Percentiles rank a stretch among this genome's conserved stretches.
Evolutionary conservation across 2,888 invertebrate genomes (phyloP).

Genomic region (Archaeoteleia sp.): DNA sequence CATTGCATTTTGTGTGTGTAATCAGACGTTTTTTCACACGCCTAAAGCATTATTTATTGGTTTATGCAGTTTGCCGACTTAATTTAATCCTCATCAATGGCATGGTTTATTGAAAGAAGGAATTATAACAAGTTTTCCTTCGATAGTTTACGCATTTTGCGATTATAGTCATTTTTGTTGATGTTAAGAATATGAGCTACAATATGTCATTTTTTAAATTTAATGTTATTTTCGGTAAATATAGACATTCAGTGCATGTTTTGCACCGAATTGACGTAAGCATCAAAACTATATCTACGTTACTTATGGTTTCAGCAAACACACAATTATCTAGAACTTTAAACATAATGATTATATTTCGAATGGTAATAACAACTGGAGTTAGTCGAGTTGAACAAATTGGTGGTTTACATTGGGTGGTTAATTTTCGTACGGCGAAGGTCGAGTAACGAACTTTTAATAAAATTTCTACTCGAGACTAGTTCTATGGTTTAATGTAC

Average conservation of each 20-base stretch:
- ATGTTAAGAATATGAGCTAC: background rate
- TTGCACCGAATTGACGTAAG: constrained; percentile 2
- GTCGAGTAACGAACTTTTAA: too few relatives aligned
- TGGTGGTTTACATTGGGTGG: too few relatives aligned
- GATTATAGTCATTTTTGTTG: background rate
- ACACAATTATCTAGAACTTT: constrained; percentile 16
- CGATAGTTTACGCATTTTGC: too few relatives aligned
- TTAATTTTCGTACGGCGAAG: too few relatives aligned
- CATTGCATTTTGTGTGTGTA: constrained; percentile 23
- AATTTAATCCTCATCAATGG: too few relatives aligned
- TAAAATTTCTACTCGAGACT: too few relatives aligned
- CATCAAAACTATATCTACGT: constrained; percentile 9
- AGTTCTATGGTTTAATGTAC: too few relatives aligned
- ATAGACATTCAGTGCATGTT: constrained; percentile 14
- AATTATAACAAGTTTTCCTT: too few relatives aligned
- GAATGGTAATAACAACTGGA: constrained; percentile 20
- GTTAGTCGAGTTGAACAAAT: constrained; percentile 2
- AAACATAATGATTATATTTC: constrained; percentile 6
- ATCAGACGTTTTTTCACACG: constrained; percentile 2
- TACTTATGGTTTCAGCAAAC: constrained; percentile 8
- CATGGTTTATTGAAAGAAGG: too few relatives aligned
- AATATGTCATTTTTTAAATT: background rate
- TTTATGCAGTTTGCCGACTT: too few relatives aligned
- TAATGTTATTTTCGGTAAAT: constrained; percentile 13
- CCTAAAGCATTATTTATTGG: background rate